These are phyloP conservation scores for Pygoscelis antarcticus DNA, from an alignment of 2,113 vertebrate genomes.

Conservation along the genomic window DNA sequence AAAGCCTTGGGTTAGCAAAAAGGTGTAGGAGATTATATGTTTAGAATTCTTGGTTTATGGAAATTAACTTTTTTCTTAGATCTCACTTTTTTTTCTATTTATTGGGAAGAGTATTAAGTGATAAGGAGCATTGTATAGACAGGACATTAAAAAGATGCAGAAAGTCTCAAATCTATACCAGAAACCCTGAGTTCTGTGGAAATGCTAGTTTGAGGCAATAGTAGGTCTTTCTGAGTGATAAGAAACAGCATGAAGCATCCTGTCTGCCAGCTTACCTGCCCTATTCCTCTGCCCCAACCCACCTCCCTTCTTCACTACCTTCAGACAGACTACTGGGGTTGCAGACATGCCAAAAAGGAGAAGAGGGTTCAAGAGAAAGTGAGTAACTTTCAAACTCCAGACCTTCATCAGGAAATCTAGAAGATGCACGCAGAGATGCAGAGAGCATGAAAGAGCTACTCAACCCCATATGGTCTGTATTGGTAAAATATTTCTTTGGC, in stretches of 20 bases:
- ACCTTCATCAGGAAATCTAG: background rate
- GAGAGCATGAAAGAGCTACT: background rate
- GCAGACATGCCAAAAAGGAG: background rate
- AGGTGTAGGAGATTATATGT: background rate
- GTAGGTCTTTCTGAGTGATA: background rate
- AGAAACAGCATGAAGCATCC: background rate
- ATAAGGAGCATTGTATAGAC: background rate
- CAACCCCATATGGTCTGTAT: background rate
- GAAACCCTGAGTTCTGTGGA: background rate
- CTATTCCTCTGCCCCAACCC: background rate
- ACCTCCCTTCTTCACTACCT: background rate
- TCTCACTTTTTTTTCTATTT: background rate
- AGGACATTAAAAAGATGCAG: background rate
- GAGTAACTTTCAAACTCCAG: background rate
- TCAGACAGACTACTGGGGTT: background rate
- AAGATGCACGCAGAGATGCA: rapidly evolving
- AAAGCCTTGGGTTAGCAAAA: background rate
- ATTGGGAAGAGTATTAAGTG: background rate
- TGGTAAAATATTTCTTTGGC: background rate
- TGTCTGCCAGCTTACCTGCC: background rate
- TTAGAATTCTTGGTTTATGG: background rate
- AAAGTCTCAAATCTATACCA: background rate
- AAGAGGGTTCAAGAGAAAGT: background rate
- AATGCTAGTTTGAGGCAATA: background rate
- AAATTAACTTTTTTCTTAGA: background rate